Evolutionary conservation across 53 echinoderm and acorn worm genomes (phyloP), one percentile per base, ranked within the genome.

Genomic region (Holothuria scabra): DNA sequence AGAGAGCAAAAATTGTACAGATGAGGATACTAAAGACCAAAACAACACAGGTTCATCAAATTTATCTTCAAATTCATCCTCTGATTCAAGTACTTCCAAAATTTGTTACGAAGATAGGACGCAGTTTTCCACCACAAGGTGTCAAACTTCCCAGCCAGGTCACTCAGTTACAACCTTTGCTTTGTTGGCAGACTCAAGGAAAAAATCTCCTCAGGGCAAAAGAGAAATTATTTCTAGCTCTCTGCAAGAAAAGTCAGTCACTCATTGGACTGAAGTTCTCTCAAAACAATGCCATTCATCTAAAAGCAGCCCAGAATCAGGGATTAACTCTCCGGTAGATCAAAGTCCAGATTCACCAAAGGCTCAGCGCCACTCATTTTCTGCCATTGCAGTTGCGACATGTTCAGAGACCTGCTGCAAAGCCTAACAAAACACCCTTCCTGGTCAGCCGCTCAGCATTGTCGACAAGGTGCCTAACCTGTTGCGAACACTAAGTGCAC

Each of bases 361-460:
- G 16, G 79, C 82, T 55, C 89, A 91, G 75, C 89, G 99, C 65
- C 99, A n/a, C 99, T 12, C 94, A 95, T 44, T 97, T 94, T 24
- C 82, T 99, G 32, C 99, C 94, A 9, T 92, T 99, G 56, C 94
- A 92, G 85, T 87, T 99, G 55, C 85, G 99, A 76, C 95, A 93
- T 81, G 87, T 99, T 22, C 92, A 90, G 83, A 91, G 92, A 76
- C 99, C 99, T 16, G 80, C 93, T 19, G 83, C 84, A 38, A 87
- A 94, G 67, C 94, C 93, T 0, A 88, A 88, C 59, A 86, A 90
- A 63, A 92, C 96, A 12, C 91, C 93, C 81, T 83, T 74, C 88
- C 61, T 11, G 49, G 52, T 44, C 11, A 84, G 4, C 26, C 41
- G 0, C 12, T 61, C 7, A 31, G 28, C 9, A 30, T 64, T 22